Conservation (phyloP, 2,888 invertebrate genomes). For the Polydrusus tereticollis region DNA sequence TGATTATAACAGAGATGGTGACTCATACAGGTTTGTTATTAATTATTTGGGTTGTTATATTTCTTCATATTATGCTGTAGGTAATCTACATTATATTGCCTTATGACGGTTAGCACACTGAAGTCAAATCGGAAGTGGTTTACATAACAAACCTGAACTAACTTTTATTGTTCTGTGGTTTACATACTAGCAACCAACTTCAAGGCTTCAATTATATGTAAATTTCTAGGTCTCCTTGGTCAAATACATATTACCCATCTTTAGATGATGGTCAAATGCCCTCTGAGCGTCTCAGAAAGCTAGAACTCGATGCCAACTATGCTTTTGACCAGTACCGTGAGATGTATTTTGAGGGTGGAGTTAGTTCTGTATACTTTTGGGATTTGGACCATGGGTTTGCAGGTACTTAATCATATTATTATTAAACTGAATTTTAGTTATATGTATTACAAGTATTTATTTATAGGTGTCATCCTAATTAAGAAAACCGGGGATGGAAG, state of each 20-base stretch:
- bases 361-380: constrained; percentile 99
- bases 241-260: constrained; percentile 97
- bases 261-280: constrained; percentile 99
- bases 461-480: constrained; percentile 93
- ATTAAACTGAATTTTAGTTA: no score
- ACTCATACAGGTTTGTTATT: constrained; percentile 85
- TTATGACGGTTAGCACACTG: no score
- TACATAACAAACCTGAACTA: no score
- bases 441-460: not conserved
- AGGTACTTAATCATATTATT: constrained; percentile 66
- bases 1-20: constrained; percentile 99
- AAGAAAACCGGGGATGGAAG: constrained; percentile 99
- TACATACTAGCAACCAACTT: not conserved
- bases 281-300: constrained; percentile 92
- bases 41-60: no score
- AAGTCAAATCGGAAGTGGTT: no score
- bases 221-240: constrained; percentile 91
- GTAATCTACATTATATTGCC: no score
- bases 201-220: not conserved
- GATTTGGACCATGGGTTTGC: constrained; percentile 99
- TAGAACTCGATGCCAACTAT: constrained; percentile 98
- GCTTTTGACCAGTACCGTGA: constrained; percentile 99
- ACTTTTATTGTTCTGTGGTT: not conserved
- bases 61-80: no score
- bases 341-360: constrained; percentile 99